Evolutionary conservation across 2,797 vertebrate species (phyloP), one percentile per base, ranked within the genome.

Genomic region (Pseudopleuronectes americanus): DNA sequence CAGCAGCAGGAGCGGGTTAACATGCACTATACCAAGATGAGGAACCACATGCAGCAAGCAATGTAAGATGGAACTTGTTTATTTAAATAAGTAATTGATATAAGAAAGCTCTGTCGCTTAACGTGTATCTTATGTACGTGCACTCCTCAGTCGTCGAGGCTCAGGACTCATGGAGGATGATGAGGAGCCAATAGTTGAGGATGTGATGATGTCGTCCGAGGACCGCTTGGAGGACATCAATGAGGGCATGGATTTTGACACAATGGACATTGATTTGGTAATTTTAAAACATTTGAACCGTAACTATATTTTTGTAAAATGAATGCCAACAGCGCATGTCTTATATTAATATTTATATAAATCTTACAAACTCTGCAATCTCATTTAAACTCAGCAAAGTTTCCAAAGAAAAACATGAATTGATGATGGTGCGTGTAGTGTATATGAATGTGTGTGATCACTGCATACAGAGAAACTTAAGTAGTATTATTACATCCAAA

Each of bases 201-300:
- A 99, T 79, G 97, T 99, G 81, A 99, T 99, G 97, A 99, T 99
- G 97, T 98, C 97, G 77, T 98, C 97, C 53, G 97, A 99, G 91
- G 96, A 97, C 71, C 94, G 97, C 73, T 94, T 98, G 84, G 97
- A 98, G 76, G 97, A 98, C 92, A 96, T 99, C 81, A 98, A 97
- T 28, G 97, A 98, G 91, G 96, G 96, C 91, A 99, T 99, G 96
- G 97, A 97, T 89, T 99, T 98, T 63, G 97, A 98, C 85, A 98
- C 97, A 71, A 97, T 99, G 96, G 97, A 98, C 87, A 99, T 99
- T 68, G 97, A 98, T 91, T 92, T 99, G 96, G 97, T 99, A 96
- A 87, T 38, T 56, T 8, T 19, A 43, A 1, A 72, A 66, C 14
- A 64, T 41, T 3, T 48, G 57, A 10, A 57, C 56, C 8, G 45